Percentiles rank a stretch among this genome's conserved stretches.
Conservation (phyloP, 2,888 invertebrate genomes). For the Amphipyra tragopoginis region DNA sequence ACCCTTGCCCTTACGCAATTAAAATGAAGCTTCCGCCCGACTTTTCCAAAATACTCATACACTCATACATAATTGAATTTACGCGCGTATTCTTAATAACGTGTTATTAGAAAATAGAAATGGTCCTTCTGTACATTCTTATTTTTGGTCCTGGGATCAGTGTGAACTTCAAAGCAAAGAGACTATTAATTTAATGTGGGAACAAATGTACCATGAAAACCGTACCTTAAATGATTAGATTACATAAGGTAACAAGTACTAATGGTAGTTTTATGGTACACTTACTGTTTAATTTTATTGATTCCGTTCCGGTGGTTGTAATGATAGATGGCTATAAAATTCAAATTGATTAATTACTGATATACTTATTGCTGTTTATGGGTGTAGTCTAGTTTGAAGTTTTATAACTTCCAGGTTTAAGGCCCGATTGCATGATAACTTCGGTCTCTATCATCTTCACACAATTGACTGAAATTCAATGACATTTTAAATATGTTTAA, state of each 20-base stretch:
- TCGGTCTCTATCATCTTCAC: too few species aligned
- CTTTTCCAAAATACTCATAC: too few species aligned
- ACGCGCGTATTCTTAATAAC: too few species aligned
- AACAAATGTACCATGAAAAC: slow-evolving; percentile 48
- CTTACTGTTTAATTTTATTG: slow-evolving; percentile 48
- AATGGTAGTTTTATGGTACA: slow-evolving; percentile 45
- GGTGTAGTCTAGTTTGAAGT: slow-evolving; percentile 9
- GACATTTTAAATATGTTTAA: too few species aligned
- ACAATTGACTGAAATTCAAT: too few species aligned
- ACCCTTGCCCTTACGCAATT: too few species aligned
- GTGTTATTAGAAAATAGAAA: slow-evolving; percentile 2
- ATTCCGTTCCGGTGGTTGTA: slow-evolving; percentile 44
- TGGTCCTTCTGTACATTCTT: slow-evolving; percentile 18
- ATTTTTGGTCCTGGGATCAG: not conserved
- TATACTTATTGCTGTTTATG: slow-evolving; percentile 20
- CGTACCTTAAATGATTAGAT: slow-evolving; percentile 32
- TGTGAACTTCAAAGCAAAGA: slow-evolving; percentile 5
- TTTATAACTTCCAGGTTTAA: too few species aligned
- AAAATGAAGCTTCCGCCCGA: too few species aligned
- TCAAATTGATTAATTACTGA: slow-evolving; percentile 30
- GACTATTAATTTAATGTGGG: slow-evolving; percentile 32
- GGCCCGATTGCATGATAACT: too few species aligned
- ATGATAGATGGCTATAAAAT: slow-evolving; percentile 37
- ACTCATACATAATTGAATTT: too few species aligned
- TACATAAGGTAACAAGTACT: slow-evolving; percentile 34